Percentiles rank a stretch among this genome's conserved stretches.
These are phyloP conservation scores for Tychaedon coryphoeus DNA, from an alignment of 2,113 vertebrate genomes.

Conservation along the genomic window DNA sequence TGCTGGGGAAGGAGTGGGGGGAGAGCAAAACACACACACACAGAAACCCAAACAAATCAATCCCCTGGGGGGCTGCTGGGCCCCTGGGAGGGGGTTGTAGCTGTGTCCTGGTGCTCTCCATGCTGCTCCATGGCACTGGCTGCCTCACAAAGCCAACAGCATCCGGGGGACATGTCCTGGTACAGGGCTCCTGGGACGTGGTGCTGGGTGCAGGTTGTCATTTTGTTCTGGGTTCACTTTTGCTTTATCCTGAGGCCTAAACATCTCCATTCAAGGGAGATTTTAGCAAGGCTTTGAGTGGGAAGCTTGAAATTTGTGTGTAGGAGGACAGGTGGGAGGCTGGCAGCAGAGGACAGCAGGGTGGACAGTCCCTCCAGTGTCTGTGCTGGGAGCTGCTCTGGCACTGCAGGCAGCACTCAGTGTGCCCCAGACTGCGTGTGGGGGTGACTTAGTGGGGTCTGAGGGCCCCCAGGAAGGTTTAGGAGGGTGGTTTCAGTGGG, in stretches of 20 bases:
- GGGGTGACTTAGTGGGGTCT: rapidly evolving
- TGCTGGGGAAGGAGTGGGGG: not conserved
- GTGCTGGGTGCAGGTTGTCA: rapidly evolving
- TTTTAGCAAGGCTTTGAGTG: not conserved
- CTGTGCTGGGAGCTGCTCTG: not conserved
- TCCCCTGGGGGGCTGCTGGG: not conserved
- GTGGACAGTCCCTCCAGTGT: not conserved
- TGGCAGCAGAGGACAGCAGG: not conserved
- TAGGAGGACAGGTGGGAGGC: not conserved
- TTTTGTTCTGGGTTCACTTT: not conserved
- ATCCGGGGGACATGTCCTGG: rapidly evolving
- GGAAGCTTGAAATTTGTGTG: not conserved
- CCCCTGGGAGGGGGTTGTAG: not conserved
- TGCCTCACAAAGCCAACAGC: rapidly evolving
- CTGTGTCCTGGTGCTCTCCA: not conserved
- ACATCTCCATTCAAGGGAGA: rapidly evolving
- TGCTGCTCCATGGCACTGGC: rapidly evolving
- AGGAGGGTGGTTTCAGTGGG: rapidly evolving
- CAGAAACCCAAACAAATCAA: slow-evolving; percentile 20
- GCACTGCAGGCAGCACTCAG: not conserved
- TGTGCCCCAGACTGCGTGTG: not conserved
- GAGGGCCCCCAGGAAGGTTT: not conserved
- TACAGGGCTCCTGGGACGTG: rapidly evolving
- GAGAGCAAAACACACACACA: not conserved
- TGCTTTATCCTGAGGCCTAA: not conserved